phyloP scores from a whole-genome alignment of 2,888 invertebrate genomes.

The Camponotus fellah region DNA sequence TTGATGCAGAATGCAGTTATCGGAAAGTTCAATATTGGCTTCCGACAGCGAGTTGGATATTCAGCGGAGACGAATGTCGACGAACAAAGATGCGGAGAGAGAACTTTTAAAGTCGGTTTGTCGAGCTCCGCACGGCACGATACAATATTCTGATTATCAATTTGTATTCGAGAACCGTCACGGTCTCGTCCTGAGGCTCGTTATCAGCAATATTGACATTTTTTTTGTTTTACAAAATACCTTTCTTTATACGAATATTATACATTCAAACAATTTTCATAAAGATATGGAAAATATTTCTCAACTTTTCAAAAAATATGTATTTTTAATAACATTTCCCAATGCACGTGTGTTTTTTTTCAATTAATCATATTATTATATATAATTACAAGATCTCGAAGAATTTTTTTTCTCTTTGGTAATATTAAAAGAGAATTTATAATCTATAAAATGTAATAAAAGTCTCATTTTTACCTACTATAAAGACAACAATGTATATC shows the following conservation, averaged over 20 bases:
- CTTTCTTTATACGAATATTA: neutral
- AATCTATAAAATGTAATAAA: neutral
- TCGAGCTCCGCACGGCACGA: neutral
- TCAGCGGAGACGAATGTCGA: conserved; percentile 51
- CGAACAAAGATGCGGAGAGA: conserved; percentile 30
- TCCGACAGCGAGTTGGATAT: conserved; percentile 63
- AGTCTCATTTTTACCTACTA: neutral
- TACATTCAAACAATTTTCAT: conserved; percentile 15
- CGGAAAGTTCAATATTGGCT: conserved; percentile 62
- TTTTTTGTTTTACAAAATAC: conserved; percentile 22
- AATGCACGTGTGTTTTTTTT: neutral
- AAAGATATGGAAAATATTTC: neutral
- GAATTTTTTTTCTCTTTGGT: neutral
- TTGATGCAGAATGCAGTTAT: conserved; percentile 50
- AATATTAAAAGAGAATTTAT: neutral
- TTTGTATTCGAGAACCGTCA: conserved; percentile 55
- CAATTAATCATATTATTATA: neutral
- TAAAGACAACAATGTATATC: neutral
- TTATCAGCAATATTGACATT: conserved; percentile 27
- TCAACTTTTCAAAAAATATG: neutral
- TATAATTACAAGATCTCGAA: neutral
- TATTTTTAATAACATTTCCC: neutral
- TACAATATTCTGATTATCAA: conserved; percentile 51
- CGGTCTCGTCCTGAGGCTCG: conserved; percentile 34
- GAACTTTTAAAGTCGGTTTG: conserved; percentile 45